Conservation (phyloP, 2,888 invertebrate species). For the Andricus curvator region DNA sequence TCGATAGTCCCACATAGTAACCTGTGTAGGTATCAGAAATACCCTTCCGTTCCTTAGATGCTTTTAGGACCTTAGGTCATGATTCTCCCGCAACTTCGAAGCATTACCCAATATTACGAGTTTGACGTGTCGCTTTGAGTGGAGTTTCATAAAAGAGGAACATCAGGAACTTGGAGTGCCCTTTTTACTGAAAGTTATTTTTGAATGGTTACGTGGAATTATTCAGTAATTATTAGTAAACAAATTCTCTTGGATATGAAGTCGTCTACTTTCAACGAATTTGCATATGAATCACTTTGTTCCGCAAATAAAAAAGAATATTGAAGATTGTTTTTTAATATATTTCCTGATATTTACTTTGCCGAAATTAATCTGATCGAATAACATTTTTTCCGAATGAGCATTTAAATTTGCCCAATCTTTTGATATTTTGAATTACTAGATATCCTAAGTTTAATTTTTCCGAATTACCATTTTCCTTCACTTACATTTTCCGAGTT, state of each 20-base stretch:
- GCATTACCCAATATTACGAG: constrained; percentile 73
- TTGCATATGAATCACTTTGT: background rate
- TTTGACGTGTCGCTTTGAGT: constrained; percentile 68
- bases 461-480: too few species aligned
- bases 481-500: too few species aligned
- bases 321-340: background rate
- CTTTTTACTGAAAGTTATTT: too few species aligned
- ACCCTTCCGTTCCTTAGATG: constrained; percentile 45
- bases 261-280: background rate
- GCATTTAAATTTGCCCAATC: too few species aligned
- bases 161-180: background rate
- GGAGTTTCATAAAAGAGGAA: constrained; percentile 68
- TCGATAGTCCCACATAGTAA: background rate
- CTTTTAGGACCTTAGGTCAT: constrained; percentile 41
- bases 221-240: background rate
- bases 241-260: background rate
- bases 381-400: too few species aligned
- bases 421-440: too few species aligned
- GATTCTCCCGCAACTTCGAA: constrained; percentile 57
- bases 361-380: too few species aligned
- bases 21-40: background rate
- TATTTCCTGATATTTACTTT: too few species aligned
- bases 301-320: background rate
- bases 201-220: background rate
- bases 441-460: too few species aligned